Percentiles rank a stretch among this genome's conserved stretches.
These are phyloP conservation scores for Altica lythri DNA, from an alignment of 2,888 invertebrate genomes.

Conservation along the genomic window DNA sequence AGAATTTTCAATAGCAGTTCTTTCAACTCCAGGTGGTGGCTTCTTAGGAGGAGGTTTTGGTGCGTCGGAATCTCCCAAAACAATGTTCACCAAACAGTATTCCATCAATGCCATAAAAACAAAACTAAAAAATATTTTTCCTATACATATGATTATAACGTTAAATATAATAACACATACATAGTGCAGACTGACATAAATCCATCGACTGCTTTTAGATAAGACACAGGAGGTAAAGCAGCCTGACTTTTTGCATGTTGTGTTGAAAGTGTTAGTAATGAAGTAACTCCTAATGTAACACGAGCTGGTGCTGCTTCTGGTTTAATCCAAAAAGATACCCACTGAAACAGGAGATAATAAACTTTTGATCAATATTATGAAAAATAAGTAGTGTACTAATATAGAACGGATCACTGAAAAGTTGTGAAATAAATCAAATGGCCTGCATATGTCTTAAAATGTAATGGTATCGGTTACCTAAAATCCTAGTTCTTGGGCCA, in stretches of 20 bases:
- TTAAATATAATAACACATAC: constrained; percentile 59
- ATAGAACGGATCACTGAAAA: too few species aligned
- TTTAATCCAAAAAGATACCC: constrained; percentile 96
- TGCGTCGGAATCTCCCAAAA: constrained; percentile 74
- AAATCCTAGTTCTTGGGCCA: too few species aligned
- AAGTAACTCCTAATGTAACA: constrained; percentile 90
- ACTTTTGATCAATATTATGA: neutral
- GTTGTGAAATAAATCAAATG: too few species aligned
- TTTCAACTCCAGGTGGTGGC: constrained; percentile 58
- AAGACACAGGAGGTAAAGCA: constrained; percentile 91
- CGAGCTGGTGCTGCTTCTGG: constrained; percentile 93
- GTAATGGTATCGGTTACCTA: too few species aligned
- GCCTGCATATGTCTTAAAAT: too few species aligned
- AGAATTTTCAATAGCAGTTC: constrained; percentile 58
- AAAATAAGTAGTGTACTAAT: too few species aligned
- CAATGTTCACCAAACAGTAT: constrained; percentile 87
- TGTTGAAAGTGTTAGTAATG: constrained; percentile 84
- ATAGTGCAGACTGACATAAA: constrained; percentile 93
- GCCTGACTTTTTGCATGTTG: constrained; percentile 94
- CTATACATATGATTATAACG: neutral
- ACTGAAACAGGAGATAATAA: constrained; percentile 57
- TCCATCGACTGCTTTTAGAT: constrained; percentile 89
- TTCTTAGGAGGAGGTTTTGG: constrained; percentile 58
- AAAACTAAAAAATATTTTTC: constrained; percentile 63
- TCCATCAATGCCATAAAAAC: constrained; percentile 95